Conservation (phyloP, 35 echinoderm and acorn worm species). For the Apostichopus parvimensis region DNA sequence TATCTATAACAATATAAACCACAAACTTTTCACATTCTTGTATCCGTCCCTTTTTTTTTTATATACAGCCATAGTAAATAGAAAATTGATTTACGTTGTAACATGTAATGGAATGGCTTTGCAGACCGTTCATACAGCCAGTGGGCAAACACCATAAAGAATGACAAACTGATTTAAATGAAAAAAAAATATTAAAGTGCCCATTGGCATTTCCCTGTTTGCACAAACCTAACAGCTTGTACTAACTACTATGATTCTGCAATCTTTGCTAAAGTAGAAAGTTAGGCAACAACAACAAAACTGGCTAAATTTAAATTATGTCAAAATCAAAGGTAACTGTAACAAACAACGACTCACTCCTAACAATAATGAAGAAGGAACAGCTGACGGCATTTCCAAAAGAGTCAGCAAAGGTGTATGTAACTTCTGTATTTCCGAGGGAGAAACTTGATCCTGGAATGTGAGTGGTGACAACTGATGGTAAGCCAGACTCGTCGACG, state of each 20-base stretch:
- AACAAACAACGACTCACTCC: neutral
- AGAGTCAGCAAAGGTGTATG: constrained; percentile 25
- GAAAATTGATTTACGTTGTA: too few species aligned
- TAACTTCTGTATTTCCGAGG: constrained; percentile 25
- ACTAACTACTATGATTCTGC: neutral
- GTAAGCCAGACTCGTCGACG: neutral
- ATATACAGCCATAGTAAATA: too few species aligned
- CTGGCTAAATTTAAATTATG: neutral
- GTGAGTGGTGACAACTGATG: constrained; percentile 8
- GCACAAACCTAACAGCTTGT: too few species aligned
- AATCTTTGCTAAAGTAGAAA: neutral
- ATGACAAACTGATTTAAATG: neutral
- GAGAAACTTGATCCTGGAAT: constrained; percentile 43
- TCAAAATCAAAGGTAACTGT: neutral
- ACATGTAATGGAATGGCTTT: neutral
- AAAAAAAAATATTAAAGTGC: too few species aligned
- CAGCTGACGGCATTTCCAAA: constrained; percentile 13
- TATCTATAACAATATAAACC: too few species aligned
- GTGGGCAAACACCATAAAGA: neutral
- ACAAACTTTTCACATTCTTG: too few species aligned
- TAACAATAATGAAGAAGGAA: constrained; percentile 28
- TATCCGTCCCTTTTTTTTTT: too few species aligned
- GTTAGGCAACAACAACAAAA: neutral
- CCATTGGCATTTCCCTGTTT: too few species aligned
- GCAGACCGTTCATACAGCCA: neutral